Conservation (phyloP, 2,888 invertebrate species). For the Drosophila rellima region DNA sequence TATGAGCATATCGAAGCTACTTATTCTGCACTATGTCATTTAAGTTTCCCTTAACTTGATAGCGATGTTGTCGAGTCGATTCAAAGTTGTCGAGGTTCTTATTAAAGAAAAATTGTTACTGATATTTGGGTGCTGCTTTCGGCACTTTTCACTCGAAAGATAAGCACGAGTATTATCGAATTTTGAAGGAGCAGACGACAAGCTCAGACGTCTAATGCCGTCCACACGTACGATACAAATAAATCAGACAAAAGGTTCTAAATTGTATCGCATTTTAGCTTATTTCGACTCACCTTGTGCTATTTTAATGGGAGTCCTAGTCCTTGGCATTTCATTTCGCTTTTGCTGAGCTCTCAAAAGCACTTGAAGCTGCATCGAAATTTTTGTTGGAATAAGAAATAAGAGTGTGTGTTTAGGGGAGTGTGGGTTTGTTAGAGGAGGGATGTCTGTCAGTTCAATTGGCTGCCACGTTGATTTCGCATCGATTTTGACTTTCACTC, state of each 20-base stretch:
- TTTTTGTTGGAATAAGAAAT: background rate
- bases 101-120: constrained; percentile 23
- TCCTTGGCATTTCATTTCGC: constrained; percentile 24
- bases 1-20: background rate
- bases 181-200: constrained; percentile 22
- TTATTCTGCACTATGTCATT: background rate
- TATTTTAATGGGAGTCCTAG: constrained; percentile 38
- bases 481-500: constrained; percentile 60
- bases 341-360: constrained; percentile 20
- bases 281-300: constrained; percentile 52
- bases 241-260: constrained; percentile 70
- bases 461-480: constrained; percentile 62
- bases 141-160: background rate
- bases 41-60: background rate
- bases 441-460: constrained; percentile 49
- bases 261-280: constrained; percentile 71
- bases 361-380: constrained; percentile 35
- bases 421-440: background rate
- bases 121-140: constrained; percentile 7
- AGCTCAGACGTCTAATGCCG: constrained; percentile 18
- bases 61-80: background rate
- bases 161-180: constrained; percentile 36
- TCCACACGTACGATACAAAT: constrained; percentile 66
- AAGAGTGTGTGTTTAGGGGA: background rate
- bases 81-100: background rate